Percentiles rank a stretch among this genome's conserved stretches.
These are phyloP conservation scores for Microctenopoma stevenorrisi DNA, from an alignment of 2,797 vertebrate species.

Conservation along the genomic window DNA sequence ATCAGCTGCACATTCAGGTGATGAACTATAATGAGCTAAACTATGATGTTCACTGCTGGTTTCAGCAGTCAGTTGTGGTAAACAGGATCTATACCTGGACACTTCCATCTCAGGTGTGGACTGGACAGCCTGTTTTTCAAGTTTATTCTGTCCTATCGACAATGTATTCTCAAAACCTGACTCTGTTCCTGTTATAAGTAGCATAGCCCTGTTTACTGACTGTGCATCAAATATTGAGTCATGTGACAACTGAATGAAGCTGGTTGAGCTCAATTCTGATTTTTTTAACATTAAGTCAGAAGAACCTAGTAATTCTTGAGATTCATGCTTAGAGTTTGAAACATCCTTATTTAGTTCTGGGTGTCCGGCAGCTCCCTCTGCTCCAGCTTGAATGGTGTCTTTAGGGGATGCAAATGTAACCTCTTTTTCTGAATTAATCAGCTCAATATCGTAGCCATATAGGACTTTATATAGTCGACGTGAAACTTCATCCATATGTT, in stretches of 20 bases:
- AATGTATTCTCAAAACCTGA: conserved; percentile 27
- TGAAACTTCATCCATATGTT: conserved; percentile 76
- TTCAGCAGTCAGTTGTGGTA: conserved; percentile 38
- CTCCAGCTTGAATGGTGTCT: conserved; percentile 30
- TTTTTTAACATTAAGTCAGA: conserved; percentile 33
- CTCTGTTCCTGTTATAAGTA: conserved; percentile 13
- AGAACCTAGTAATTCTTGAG: conserved; percentile 27
- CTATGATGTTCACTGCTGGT: conserved; percentile 13
- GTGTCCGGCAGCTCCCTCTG: conserved; percentile 12
- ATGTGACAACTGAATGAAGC: conserved; percentile 61
- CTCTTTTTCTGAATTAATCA: conserved; percentile 41
- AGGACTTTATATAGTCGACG: conserved; percentile 76
- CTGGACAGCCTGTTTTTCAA: conserved; percentile 18
- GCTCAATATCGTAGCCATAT: conserved; percentile 68
- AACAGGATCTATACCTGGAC: not conserved
- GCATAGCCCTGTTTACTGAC: conserved; percentile 27
- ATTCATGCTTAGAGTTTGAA: conserved; percentile 27
- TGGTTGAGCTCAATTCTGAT: conserved; percentile 14
- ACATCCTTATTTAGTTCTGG: conserved; percentile 14
- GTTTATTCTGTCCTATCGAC: conserved; percentile 13
- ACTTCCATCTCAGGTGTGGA: conserved; percentile 4
- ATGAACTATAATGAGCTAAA: conserved; percentile 42
- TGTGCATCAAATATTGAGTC: conserved; percentile 50
- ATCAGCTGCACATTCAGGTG: conserved; percentile 50
- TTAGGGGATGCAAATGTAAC: conserved; percentile 23